Evolutionary conservation across 1,140 invertebrate species (phyloP).

Genomic region (Grapholita molesta): DNA sequence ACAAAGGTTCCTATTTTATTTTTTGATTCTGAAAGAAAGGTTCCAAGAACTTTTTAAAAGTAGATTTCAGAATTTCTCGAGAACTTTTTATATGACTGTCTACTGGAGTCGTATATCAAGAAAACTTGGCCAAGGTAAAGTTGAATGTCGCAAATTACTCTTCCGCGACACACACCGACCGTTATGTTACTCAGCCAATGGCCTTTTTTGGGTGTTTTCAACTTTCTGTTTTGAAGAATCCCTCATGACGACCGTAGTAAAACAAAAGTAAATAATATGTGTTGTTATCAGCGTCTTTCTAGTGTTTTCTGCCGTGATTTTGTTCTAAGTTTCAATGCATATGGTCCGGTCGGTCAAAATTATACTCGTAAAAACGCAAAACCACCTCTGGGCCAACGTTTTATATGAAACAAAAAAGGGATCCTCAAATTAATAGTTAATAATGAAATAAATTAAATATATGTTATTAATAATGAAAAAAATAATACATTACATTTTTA

Average conservation of each 20-base stretch:
- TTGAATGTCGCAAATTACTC: slow-evolving; percentile 10
- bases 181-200: slow-evolving; percentile 12
- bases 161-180: slow-evolving; percentile 2
- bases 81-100: slow-evolving; percentile 14
- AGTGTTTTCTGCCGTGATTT: too few relatives aligned
- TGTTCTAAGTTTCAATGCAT: too few relatives aligned
- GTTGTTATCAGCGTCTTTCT: not conserved
- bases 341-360: too few relatives aligned
- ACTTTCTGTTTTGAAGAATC: not conserved
- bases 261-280: not conserved
- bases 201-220: slow-evolving; percentile 3
- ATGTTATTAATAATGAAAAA: too few relatives aligned
- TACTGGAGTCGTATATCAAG: slow-evolving; percentile 9
- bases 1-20: too few relatives aligned
- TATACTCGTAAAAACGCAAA: too few relatives aligned
- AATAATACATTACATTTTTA: too few relatives aligned
- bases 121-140: slow-evolving; percentile 11
- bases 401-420: too few relatives aligned
- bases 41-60: not conserved
- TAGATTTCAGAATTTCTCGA: not conserved
- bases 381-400: too few relatives aligned
- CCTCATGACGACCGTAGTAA: not conserved
- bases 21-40: too few relatives aligned
- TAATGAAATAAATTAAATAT: too few relatives aligned
- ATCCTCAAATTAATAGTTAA: too few relatives aligned